Base-by-base conservation (phyloP, 2,888 invertebrate species). In the Nebria salina region DNA sequence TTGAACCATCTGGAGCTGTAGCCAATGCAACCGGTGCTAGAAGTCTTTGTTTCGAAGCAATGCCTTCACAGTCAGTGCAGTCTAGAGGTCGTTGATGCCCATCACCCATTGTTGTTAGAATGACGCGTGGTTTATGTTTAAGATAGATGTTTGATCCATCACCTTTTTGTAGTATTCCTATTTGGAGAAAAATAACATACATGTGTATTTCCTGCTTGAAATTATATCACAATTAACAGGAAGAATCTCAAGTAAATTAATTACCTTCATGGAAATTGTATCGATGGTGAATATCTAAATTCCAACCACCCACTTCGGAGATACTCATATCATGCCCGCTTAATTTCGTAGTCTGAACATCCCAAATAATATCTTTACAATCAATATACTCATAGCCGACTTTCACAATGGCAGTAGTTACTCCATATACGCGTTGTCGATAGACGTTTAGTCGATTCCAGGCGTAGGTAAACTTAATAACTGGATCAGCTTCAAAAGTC, bases 361-460 rank as follows among this genome's bases (percentile, higher is more conserved):
- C 97, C 99, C 99, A 99, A 85, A 98, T 96, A 70, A 97, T 93
- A 87, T 95, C 94, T 85, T 94, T 94, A 88, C 99, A 98, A 85
- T 96, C 96, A 72, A 93, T 94, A 89, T 99, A 98, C 87, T 98
- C 95, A 89, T 99, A 99, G 0, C 99, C 99, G 6, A 99, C 98
- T 89, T 96, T 96, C 43, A 98, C 97, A 86, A 96, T 92, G 0
- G 98, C 98, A 0, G 96, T 97, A 0, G 98, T 97, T 0, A 98
- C 96, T 11, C 99, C 99, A 86, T 98, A 98, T 7, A 99, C 98
- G 83, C 97, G 93, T 89, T 99, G 98, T 65, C 96, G 93, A 89
- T 99, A 99, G 1, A 98, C 97, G 86, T 99, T 99, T 72, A 97
- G 90, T 82, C 98, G 92, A 88, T 99, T 98, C 99, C 99, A 99